Percentiles rank a stretch among this genome's conserved stretches.
phyloP scores from a whole-genome alignment of 2,113 vertebrate species.

The Piaya cayana region DNA sequence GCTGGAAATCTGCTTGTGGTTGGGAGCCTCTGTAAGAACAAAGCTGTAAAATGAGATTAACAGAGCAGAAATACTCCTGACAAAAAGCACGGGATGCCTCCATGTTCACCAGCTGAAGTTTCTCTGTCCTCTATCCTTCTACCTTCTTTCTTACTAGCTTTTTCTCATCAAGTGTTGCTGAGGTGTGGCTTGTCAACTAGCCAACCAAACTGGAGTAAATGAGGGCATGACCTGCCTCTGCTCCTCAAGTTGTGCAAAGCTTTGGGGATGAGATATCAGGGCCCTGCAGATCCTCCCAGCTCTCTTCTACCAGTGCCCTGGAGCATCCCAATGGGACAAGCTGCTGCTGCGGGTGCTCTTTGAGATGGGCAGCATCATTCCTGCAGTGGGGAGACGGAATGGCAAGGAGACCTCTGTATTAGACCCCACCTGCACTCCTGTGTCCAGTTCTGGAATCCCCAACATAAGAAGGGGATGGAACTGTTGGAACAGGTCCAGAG shows the following conservation, averaged over 20 bases:
- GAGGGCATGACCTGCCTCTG: accelerated
- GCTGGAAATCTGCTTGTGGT: background rate
- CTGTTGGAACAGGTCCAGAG: too few species aligned
- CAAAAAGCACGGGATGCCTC: background rate
- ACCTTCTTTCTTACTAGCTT: background rate
- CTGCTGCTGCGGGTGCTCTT: background rate
- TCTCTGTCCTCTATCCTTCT: background rate
- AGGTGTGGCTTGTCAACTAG: background rate
- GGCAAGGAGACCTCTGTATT: too few species aligned
- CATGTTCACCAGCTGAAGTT: background rate
- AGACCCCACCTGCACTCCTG: too few species aligned
- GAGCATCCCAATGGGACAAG: background rate
- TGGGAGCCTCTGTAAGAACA: background rate
- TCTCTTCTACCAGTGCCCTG: background rate
- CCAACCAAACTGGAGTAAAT: background rate
- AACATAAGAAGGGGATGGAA: too few species aligned
- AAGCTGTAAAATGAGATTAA: background rate
- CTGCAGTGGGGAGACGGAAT: background rate
- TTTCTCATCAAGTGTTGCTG: background rate
- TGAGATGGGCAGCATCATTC: accelerated
- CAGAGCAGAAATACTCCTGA: background rate
- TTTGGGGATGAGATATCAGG: accelerated
- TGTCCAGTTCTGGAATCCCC: too few species aligned
- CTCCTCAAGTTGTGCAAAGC: background rate
- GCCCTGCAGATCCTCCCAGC: accelerated